Evolutionary conservation across 2,113 vertebrate species (phyloP).

Genomic region (Crypturellus undulatus): DNA sequence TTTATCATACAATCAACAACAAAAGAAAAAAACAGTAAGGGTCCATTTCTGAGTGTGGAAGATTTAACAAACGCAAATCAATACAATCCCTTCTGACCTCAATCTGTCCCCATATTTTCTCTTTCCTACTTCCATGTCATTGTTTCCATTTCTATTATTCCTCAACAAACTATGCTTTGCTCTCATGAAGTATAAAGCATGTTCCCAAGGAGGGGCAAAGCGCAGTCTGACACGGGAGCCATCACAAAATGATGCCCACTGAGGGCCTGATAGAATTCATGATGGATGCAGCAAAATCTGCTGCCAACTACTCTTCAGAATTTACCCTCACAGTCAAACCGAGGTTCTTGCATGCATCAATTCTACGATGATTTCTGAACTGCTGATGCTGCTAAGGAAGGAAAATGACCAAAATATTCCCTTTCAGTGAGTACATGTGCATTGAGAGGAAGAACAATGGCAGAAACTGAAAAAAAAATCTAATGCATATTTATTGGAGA

Average conservation of each 20-base stretch:
- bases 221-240: background rate
- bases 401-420: background rate
- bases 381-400: background rate
- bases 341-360: background rate
- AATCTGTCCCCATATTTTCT: background rate
- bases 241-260: background rate
- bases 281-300: background rate
- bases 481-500: background rate
- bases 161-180: background rate
- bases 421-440: background rate
- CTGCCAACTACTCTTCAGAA: background rate
- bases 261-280: too few species aligned
- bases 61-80: background rate
- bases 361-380: fast-evolving
- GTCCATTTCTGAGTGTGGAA: too few species aligned
- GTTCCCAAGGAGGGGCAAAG: background rate
- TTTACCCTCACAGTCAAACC: background rate
- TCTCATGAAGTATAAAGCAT: background rate
- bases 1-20: too few species aligned
- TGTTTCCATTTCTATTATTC: background rate
- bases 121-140: background rate
- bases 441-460: background rate
- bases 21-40: too few species aligned
- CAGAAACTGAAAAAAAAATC: background rate
- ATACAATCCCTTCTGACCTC: background rate